Evolutionary conservation across 2,113 vertebrate species (phyloP).

Genomic region (Oryzias melastigma): DNA sequence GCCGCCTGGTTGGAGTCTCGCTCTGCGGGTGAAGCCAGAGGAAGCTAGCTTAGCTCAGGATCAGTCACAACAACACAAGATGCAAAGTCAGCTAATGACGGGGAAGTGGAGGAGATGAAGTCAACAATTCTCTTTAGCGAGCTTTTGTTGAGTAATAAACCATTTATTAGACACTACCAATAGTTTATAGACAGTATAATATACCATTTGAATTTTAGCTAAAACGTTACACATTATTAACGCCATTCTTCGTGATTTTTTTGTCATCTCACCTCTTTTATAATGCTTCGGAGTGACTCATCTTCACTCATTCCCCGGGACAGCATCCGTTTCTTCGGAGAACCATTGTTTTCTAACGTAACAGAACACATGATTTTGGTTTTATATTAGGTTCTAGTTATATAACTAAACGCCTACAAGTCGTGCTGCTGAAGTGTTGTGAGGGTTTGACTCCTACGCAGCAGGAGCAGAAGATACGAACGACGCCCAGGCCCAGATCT

Average conservation of each 20-base stretch:
- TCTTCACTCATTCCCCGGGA: constrained; percentile 79
- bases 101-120: constrained; percentile 19
- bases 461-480: constrained; percentile 16
- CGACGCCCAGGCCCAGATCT: constrained; percentile 49
- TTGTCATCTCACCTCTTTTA: constrained; percentile 70
- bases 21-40: constrained; percentile 42
- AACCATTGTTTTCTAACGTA: constrained; percentile 62
- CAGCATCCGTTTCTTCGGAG: constrained; percentile 68
- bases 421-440: background rate
- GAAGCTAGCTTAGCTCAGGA: background rate
- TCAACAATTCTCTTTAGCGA: background rate
- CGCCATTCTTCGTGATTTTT: constrained; percentile 10
- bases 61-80: background rate
- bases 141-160: background rate
- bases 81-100: background rate
- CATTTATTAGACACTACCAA: too few relatives aligned
- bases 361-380: constrained; percentile 66
- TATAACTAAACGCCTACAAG: constrained; percentile 30
- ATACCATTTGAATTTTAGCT: background rate
- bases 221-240: background rate
- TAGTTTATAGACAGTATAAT: background rate
- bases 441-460: constrained; percentile 45
- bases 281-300: constrained; percentile 77
- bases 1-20: constrained; percentile 69
- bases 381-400: constrained; percentile 26